Base-by-base conservation (phyloP, 2,797 vertebrate species). In the Enteromius anoplus region DNA sequence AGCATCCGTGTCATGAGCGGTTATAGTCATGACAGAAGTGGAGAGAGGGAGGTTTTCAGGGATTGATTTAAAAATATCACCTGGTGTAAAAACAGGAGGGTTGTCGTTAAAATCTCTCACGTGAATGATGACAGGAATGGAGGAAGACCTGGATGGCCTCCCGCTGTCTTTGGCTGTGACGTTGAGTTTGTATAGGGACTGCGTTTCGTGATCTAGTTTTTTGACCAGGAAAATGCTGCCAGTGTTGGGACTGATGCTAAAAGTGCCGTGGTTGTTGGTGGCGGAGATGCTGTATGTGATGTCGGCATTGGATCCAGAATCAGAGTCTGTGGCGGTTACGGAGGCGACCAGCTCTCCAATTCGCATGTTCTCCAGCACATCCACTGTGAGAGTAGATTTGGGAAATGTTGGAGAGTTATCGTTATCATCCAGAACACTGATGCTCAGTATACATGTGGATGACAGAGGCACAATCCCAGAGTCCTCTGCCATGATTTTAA, bases 91-190 rank as follows among this genome's bases (percentile, higher is more conserved):
- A 68, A 96, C 87, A 2, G 98, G 98, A 58, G 97, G 95, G 68
- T 99, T 99, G 89, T 99, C 98, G 4, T 99, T 99, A 86, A 98
- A 99, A 89, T 99, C 98, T 85, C 98, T 93, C 72, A 99, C 96
- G 0, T 97, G 96, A 85, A 99, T 98, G 7, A 98, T 91, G 69
- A 99, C 95, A 0, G 98, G 97, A 87, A 99, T 96, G 0, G 97
- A 97, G 0, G 97, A 97, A 2, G 97, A 98, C 64, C 95, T 95
- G 0, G 96, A 92, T 0, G 97, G 98, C 70, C 96, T 94, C 40
- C 98, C 98, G 26, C 95, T 96, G 89, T 99, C 98, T 87, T 96
- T 96, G 0, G 97, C 98, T 0, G 97, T 98, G 90, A 99, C 94
- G 78, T 99, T 99, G 72, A 99, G 92, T 86, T 95, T 97, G 89